Evolutionary conservation across 1,140 invertebrate genomes (phyloP).

Genomic region (Cheumatopsyche charites): DNA sequence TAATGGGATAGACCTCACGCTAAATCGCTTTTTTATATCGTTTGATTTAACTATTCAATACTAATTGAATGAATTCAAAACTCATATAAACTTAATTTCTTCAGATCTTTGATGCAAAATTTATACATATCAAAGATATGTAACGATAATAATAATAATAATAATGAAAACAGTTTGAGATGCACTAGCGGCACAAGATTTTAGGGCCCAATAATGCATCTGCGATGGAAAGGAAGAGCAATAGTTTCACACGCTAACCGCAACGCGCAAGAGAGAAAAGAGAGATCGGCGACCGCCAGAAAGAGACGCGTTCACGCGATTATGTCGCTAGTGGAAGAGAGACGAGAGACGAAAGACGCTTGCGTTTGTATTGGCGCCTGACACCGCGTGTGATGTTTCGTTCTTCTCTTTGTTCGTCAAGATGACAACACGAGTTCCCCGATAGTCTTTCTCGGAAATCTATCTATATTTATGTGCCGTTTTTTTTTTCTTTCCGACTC

Average conservation of each 20-base stretch:
- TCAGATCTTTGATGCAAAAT: too few species aligned
- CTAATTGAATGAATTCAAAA: too few species aligned
- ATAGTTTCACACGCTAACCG: slow-evolving; percentile 1
- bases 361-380: not conserved
- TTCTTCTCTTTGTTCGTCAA: slow-evolving; percentile 24
- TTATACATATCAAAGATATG: too few species aligned
- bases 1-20: too few species aligned
- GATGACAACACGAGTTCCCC: slow-evolving; percentile 10
- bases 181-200: not conserved
- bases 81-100: too few species aligned
- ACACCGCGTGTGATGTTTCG: slow-evolving; percentile 19
- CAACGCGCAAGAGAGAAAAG: not conserved
- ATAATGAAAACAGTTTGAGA: not conserved
- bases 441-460: slow-evolving; percentile 21
- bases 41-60: too few species aligned
- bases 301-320: not conserved
- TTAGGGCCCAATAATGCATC: slow-evolving; percentile 13
- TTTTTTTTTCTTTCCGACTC: too few species aligned
- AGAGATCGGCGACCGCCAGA: not conserved
- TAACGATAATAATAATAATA: too few species aligned
- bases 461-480: slow-evolving; percentile 8
- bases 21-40: too few species aligned
- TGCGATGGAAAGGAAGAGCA: not conserved
- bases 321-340: not conserved
- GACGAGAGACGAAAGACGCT: too few species aligned